Conservation (phyloP, 2,888 invertebrate genomes). For the Eristalis tenax region DNA sequence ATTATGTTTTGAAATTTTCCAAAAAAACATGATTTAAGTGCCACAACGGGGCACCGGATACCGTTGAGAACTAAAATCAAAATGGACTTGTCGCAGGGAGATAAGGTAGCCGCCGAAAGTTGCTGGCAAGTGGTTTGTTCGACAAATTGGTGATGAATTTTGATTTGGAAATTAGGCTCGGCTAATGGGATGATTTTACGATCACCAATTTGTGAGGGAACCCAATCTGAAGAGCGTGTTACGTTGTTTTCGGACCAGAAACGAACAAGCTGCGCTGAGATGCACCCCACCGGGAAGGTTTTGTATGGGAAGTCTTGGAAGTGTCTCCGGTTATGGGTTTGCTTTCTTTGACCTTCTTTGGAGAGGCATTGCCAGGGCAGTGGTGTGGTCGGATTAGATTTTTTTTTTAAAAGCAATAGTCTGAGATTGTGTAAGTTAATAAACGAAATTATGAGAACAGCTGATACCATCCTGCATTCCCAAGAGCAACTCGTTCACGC, state of each 20-base stretch:
- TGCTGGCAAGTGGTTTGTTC: neutral
- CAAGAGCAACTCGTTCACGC: too few species aligned
- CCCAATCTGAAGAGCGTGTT: neutral
- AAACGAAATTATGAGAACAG: too few species aligned
- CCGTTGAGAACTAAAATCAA: conserved; percentile 8
- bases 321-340: neutral
- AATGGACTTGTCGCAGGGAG: neutral
- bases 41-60: neutral
- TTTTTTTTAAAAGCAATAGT: too few species aligned
- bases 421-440: too few species aligned
- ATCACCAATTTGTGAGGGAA: neutral
- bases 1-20: conserved; percentile 11
- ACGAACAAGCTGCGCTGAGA: neutral
- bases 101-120: conserved; percentile 4
- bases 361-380: neutral
- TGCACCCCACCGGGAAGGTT: neutral
- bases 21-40: neutral
- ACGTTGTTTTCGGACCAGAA: neutral
- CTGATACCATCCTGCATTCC: too few species aligned
- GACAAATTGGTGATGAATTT: neutral
- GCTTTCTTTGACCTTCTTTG: neutral
- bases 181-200: neutral
- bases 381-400: too few species aligned
- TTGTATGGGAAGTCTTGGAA: neutral
- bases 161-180: neutral